phyloP scores from a whole-genome alignment of 2,113 vertebrate genomes.

The Aplodontia rufa region DNA sequence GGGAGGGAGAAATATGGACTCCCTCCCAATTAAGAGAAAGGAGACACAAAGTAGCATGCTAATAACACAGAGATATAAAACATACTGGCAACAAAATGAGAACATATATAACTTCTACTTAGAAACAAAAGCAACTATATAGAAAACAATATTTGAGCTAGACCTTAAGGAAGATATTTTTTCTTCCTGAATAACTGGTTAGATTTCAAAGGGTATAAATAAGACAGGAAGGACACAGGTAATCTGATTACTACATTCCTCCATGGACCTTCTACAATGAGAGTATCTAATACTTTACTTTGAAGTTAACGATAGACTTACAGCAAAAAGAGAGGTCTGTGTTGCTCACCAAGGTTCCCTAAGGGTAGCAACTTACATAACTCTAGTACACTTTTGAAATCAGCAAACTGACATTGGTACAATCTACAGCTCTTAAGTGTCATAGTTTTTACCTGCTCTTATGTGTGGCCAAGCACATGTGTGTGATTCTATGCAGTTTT shows the following conservation, averaged over 20 bases:
- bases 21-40: not conserved
- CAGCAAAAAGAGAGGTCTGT: not conserved
- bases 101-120: not conserved
- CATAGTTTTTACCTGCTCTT: not conserved
- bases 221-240: not conserved
- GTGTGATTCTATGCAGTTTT: not conserved
- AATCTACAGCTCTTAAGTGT: not conserved
- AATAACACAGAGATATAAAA: not conserved
- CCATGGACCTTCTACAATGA: not conserved
- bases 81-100: not conserved
- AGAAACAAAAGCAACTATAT: not conserved
- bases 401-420: not conserved
- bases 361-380: not conserved
- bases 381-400: not conserved
- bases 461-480: accelerated
- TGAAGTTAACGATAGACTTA: not conserved
- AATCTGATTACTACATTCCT: not conserved
- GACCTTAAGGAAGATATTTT: not conserved
- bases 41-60: not conserved
- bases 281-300: slow-evolving; percentile 16
- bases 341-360: not conserved
- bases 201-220: not conserved
- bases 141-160: not conserved
- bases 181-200: slow-evolving; percentile 8
- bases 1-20: not conserved